A percentile compares a stretch with the other conserved stretches of the same genome.
Conservation (phyloP, 2,113 vertebrate species). For the Notiomystis cincta region DNA sequence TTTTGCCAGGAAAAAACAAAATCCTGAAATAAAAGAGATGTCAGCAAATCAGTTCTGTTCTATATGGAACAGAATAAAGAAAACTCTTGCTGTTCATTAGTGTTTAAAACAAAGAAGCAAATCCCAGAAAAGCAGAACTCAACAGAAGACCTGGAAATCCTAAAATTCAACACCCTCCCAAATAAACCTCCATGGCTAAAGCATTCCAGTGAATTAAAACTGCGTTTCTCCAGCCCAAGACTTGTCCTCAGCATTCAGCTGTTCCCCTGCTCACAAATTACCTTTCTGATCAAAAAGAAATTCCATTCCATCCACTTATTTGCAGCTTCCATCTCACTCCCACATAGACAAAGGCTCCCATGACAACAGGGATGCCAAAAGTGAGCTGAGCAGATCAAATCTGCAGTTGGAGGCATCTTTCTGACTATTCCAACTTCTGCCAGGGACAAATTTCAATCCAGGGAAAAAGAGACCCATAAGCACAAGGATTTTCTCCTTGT, state of each 20-base stretch:
- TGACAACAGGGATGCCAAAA: neutral
- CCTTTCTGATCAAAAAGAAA: neutral
- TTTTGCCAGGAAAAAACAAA: neutral
- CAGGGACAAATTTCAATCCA: neutral
- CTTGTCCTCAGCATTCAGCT: neutral
- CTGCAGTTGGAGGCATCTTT: neutral
- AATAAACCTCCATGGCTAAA: neutral
- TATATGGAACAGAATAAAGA: neutral
- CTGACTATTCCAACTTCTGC: neutral
- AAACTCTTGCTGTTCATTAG: neutral
- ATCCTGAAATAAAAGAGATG: neutral
- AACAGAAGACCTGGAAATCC: neutral
- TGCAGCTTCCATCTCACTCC: neutral
- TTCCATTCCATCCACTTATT: neutral
- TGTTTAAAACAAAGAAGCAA: neutral
- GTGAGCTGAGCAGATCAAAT: neutral
- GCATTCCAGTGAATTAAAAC: neutral
- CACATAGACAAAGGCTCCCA: neutral
- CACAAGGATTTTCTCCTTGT: neutral
- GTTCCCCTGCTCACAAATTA: neutral
- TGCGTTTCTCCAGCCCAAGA: neutral
- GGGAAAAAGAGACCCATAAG: fast-evolving
- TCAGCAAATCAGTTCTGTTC: neutral
- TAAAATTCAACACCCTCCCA: neutral
- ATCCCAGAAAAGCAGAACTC: fast-evolving